Conservation (phyloP, 2,888 invertebrate genomes). For the Lumbricus terrestris region DNA sequence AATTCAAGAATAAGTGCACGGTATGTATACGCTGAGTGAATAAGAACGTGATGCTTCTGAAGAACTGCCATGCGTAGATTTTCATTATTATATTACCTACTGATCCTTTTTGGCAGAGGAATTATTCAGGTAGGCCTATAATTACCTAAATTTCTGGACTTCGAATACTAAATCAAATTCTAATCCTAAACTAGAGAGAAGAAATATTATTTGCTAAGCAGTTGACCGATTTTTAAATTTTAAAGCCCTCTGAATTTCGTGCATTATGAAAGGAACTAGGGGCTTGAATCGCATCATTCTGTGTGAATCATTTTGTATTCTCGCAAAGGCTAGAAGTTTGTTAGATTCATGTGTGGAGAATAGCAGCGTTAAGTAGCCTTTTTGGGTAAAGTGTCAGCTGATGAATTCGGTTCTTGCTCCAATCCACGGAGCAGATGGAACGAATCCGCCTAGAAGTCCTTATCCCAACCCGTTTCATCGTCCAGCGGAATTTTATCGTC, state of each 20-base stretch:
- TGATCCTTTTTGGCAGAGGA: background rate
- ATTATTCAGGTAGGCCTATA: background rate
- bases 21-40: too few relatives aligned
- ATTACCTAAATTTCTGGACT: background rate
- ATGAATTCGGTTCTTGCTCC: background rate
- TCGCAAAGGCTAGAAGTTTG: background rate
- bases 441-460: constrained; percentile 70
- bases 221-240: background rate
- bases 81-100: too few relatives aligned
- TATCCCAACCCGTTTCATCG: constrained; percentile 93
- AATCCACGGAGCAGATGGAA: background rate
- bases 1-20: too few relatives aligned
- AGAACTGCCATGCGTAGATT: too few relatives aligned
- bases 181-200: background rate
- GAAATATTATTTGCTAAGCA: too few relatives aligned
- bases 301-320: background rate
- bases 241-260: background rate
- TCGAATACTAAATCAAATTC: background rate
- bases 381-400: background rate
- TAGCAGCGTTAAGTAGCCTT: background rate
- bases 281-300: background rate
- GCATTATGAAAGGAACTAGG: background rate
- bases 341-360: background rate
- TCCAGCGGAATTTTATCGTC: constrained; percentile 92
- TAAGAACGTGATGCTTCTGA: too few relatives aligned